A percentile compares a stretch with the other conserved stretches of the same genome.
Evolutionary conservation across 2,113 vertebrate genomes (phyloP).

Genomic region (Pandion haliaetus): DNA sequence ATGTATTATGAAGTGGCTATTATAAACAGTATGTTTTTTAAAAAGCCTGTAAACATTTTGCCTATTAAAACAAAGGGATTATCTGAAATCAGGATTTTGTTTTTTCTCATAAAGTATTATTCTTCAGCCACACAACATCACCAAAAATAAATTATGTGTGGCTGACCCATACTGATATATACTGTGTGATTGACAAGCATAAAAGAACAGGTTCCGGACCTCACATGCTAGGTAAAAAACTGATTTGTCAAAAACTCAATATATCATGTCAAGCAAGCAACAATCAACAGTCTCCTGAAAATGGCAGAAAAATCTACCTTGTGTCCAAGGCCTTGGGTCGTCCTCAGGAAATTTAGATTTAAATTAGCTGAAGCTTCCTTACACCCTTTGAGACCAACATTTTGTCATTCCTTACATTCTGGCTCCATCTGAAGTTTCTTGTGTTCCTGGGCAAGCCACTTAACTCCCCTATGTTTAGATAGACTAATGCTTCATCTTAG

Average conservation of each 20-base stretch:
- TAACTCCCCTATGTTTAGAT: not conserved
- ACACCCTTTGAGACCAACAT: not conserved
- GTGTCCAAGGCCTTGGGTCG: not conserved
- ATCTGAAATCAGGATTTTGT: not conserved
- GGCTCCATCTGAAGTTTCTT: not conserved
- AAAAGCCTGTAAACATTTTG: not conserved
- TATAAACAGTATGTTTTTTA: not conserved
- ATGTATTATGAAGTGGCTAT: not conserved
- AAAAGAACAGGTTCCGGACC: not conserved
- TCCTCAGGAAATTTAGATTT: not conserved
- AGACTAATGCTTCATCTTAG: not conserved
- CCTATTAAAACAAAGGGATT: not conserved
- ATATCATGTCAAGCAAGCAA: accelerated
- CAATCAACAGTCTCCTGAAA: not conserved
- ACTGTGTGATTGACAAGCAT: not conserved
- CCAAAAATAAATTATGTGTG: not conserved
- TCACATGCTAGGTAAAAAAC: not conserved
- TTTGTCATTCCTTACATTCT: not conserved
- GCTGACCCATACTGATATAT: not conserved
- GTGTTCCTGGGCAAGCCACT: not conserved
- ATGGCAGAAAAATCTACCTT: not conserved
- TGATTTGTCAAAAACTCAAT: not conserved
- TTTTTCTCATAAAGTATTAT: not conserved
- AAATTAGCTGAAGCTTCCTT: not conserved
- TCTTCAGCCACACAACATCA: not conserved